Conservation (phyloP, 2,888 invertebrate genomes). For the Lacanobia oleracea region DNA sequence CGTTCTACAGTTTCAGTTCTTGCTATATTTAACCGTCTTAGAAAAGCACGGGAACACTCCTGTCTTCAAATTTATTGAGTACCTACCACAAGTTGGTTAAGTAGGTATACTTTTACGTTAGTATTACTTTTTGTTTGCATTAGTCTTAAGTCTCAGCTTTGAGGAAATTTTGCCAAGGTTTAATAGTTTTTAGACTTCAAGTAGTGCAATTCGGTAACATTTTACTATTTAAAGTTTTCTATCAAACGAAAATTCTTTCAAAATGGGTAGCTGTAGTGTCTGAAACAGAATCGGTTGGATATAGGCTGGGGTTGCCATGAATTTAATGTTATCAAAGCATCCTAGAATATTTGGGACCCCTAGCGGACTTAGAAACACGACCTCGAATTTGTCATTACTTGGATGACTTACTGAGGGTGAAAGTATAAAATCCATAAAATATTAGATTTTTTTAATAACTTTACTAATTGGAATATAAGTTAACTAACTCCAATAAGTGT, state of each 20-base stretch:
- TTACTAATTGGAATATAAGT: not conserved
- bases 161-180: too few species aligned
- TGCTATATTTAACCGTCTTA: not conserved
- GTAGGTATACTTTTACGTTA: not conserved
- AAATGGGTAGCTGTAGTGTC: not conserved
- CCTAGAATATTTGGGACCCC: slow-evolving; percentile 30
- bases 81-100: not conserved
- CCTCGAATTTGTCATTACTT: not conserved
- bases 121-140: not conserved
- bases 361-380: not conserved
- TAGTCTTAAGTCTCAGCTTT: not conserved
- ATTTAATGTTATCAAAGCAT: not conserved
- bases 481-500: slow-evolving; percentile 65
- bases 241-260: not conserved
- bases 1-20: not conserved
- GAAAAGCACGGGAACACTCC: slow-evolving; percentile 21
- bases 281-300: not conserved
- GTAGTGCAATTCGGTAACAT: too few species aligned
- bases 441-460: not conserved
- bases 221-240: not conserved
- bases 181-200: too few species aligned
- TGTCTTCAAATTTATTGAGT: not conserved
- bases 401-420: not conserved
- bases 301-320: too few species aligned
- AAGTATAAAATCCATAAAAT: not conserved